These are phyloP conservation scores for Hestina assimilis DNA, from an alignment of 1,140 invertebrate genomes.

Conservation along the genomic window DNA sequence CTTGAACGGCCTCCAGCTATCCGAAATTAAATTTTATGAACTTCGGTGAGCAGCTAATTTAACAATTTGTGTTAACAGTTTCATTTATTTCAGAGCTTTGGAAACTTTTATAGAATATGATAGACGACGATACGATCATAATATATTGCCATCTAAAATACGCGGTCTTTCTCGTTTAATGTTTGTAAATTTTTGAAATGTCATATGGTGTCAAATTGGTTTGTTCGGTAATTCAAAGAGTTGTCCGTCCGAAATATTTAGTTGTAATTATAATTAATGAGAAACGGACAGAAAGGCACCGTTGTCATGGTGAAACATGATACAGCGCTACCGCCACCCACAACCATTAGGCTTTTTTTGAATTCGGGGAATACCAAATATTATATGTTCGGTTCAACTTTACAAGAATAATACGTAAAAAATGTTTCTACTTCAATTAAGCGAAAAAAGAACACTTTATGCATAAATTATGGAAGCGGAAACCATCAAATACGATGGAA, in stretches of 20 bases:
- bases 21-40: conserved; percentile 18
- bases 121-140: too few species aligned
- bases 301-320: conserved; percentile 54
- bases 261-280: conserved; percentile 69
- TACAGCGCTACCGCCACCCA: conserved; percentile 30
- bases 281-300: conserved; percentile 53
- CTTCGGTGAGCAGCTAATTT: conserved; percentile 10
- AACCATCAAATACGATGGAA: not conserved
- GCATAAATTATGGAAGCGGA: not conserved
- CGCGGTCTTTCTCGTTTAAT: too few species aligned
- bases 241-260: conserved; percentile 43
- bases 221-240: conserved; percentile 28
- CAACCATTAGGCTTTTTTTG: conserved; percentile 25
- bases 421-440: not conserved
- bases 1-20: conserved; percentile 25
- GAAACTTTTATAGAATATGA: too few species aligned
- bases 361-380: conserved; percentile 25
- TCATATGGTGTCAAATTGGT: too few species aligned
- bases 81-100: not conserved
- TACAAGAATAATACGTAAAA: not conserved
- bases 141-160: too few species aligned
- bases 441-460: not conserved
- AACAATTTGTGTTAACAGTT: not conserved
- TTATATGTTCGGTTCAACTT: conserved; percentile 8
- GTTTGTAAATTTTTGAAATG: too few species aligned